Percentiles rank a stretch among this genome's conserved stretches.
phyloP scores from a whole-genome alignment of 2,113 vertebrate species.

The Mandrillus leucophaeus region DNA sequence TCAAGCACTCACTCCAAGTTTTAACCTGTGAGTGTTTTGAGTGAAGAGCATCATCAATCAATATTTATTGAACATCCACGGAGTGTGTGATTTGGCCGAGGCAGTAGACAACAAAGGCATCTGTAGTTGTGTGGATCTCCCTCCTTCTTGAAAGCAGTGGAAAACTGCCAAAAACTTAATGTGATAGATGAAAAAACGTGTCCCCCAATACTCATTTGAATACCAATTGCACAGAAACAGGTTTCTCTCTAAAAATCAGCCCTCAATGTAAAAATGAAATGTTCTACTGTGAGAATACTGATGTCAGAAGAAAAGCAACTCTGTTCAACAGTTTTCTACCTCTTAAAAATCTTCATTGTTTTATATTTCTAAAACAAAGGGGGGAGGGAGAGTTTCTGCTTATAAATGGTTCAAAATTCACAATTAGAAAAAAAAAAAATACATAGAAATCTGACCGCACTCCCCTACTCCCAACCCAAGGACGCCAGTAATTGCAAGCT shows the following conservation, averaged over 20 bases:
- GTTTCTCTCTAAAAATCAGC: conserved; percentile 18
- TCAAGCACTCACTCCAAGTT: conserved; percentile 2
- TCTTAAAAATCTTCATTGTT: background rate
- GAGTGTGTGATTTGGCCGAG: background rate
- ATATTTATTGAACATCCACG: conserved; percentile 38
- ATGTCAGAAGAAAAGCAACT: background rate
- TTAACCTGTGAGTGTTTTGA: background rate
- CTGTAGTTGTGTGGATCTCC: background rate
- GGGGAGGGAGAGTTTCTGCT: background rate
- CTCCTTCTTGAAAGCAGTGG: background rate
- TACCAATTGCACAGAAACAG: background rate
- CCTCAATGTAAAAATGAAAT: background rate
- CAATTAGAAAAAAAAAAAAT: background rate
- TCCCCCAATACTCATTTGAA: background rate
- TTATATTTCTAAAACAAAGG: background rate
- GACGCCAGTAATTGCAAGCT: background rate
- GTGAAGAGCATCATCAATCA: conserved; percentile 42
- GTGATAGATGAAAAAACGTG: background rate
- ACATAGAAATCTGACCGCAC: background rate
- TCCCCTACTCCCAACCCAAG: background rate
- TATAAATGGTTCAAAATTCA: background rate
- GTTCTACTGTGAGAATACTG: background rate
- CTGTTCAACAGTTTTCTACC: background rate
- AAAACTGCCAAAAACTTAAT: conserved; percentile 18
- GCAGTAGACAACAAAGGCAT: background rate